phyloP scores from a whole-genome alignment of 2,888 invertebrate species.

The Margaritifera margaritifera region DNA sequence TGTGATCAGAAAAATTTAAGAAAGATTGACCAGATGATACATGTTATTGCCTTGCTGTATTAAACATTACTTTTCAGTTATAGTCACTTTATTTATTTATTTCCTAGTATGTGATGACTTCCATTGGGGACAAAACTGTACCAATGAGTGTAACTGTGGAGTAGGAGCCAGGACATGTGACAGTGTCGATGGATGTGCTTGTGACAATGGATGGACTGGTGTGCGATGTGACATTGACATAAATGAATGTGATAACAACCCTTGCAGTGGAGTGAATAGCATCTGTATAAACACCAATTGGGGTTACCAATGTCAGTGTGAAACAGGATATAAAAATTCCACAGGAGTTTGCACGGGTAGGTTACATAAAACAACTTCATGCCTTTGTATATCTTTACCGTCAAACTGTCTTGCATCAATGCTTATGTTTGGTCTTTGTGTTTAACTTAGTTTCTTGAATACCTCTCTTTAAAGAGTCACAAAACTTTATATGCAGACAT shows the following conservation, averaged over 20 bases:
- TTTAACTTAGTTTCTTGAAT: no score
- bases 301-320: constrained; percentile 36
- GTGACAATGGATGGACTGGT: constrained; percentile 37
- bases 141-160: constrained; percentile 36
- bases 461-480: no score
- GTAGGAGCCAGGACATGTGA: constrained; percentile 30
- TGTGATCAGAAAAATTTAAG: no score
- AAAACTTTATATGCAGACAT: no score
- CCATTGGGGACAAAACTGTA: constrained; percentile 33
- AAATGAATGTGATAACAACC: constrained; percentile 14
- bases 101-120: constrained; percentile 34
- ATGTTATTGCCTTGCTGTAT: no score
- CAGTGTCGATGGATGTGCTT: constrained; percentile 34
- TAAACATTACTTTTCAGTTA: no score
- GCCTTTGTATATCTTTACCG: no score
- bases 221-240: constrained; percentile 15
- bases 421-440: no score
- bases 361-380: not conserved
- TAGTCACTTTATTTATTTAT: not conserved
- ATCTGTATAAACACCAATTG: constrained; percentile 36
- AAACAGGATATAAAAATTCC: constrained; percentile 27
- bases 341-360: constrained; percentile 19
- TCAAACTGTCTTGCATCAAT: no score
- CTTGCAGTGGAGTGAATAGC: constrained; percentile 27
- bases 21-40: no score